Conservation (phyloP, 2,888 invertebrate species). For the Mythimna loreyi region DNA sequence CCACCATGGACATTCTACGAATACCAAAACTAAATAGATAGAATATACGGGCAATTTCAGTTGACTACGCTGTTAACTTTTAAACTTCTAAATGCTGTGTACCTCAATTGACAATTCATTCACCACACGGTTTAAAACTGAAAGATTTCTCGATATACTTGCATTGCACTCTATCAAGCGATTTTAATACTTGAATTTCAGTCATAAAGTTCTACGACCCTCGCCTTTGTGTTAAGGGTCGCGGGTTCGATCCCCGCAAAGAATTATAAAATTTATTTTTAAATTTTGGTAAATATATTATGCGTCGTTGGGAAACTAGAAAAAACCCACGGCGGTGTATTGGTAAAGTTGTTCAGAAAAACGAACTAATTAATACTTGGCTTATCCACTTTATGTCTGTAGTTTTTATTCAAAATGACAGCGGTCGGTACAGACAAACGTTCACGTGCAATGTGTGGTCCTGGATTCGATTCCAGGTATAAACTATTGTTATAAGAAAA, state of each 20-base stretch:
- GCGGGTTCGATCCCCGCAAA: slow-evolving; percentile 47
- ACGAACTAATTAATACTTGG: slow-evolving; percentile 3
- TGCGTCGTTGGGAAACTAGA: slow-evolving; percentile 37
- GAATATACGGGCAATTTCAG: too few relatives aligned
- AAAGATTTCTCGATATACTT: slow-evolving; percentile 10
- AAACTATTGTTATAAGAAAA: neutral
- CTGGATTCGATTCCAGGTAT: slow-evolving; percentile 39
- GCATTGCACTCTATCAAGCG: slow-evolving; percentile 3
- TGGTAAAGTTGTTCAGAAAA: slow-evolving; percentile 54
- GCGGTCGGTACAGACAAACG: slow-evolving; percentile 27
- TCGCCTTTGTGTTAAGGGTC: neutral
- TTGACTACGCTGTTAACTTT: too few relatives aligned
- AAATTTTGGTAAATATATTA: neutral
- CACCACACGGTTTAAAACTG: neutral
- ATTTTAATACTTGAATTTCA: slow-evolving; percentile 7
- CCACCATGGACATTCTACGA: too few relatives aligned
- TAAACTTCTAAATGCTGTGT: neutral
- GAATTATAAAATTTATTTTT: slow-evolving; percentile 1
- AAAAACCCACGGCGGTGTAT: slow-evolving; percentile 52
- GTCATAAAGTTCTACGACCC: neutral
- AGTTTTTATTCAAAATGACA: slow-evolving; percentile 24
- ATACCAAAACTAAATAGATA: too few relatives aligned
- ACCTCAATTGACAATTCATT: slow-evolving; percentile 1
- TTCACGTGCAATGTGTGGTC: slow-evolving; percentile 1
- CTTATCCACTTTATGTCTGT: slow-evolving; percentile 26